Percentiles rank a stretch among this genome's conserved stretches.
Evolutionary conservation across 2,797 vertebrate species (phyloP).

Genomic region (Pelobates cultripes): DNA sequence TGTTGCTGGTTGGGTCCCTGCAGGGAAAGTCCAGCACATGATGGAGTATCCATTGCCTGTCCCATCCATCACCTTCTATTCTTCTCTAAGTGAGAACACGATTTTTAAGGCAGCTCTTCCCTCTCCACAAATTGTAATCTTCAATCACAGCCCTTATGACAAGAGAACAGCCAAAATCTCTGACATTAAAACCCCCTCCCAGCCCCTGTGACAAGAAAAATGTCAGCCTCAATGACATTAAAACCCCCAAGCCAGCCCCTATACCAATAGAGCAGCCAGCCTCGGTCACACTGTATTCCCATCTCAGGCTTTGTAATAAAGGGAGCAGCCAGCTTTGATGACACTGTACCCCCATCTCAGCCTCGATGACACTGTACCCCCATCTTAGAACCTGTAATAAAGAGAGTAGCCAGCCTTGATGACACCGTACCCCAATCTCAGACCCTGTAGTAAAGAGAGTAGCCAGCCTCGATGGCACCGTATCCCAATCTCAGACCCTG

Average conservation of each 20-base stretch:
- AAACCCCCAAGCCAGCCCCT: no score
- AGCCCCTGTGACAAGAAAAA: background rate
- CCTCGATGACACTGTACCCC: no score
- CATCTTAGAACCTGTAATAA: constrained; percentile 3
- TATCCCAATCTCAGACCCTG: no score
- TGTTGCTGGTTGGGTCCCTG: background rate
- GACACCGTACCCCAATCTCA: no score
- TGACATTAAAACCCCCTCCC: no score
- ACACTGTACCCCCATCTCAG: no score
- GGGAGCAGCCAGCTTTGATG: no score
- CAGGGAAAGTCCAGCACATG: background rate
- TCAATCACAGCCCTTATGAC: constrained; percentile 15
- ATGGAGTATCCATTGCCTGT: constrained; percentile 18
- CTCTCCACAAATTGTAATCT: background rate
- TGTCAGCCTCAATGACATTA: no score
- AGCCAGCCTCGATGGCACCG: no score
- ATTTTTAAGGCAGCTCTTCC: background rate
- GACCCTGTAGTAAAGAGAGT: background rate
- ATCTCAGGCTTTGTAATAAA: no score
- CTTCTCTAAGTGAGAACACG: constrained; percentile 2
- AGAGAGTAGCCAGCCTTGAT: background rate
- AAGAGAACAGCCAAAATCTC: background rate
- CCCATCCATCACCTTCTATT: constrained; percentile 19
- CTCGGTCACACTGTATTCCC: no score
- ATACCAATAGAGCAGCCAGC: no score